A percentile compares a stretch with the other conserved stretches of the same genome.
Conservation (phyloP, 2,888 invertebrate species). For the Bembecia ichneumoniformis region DNA sequence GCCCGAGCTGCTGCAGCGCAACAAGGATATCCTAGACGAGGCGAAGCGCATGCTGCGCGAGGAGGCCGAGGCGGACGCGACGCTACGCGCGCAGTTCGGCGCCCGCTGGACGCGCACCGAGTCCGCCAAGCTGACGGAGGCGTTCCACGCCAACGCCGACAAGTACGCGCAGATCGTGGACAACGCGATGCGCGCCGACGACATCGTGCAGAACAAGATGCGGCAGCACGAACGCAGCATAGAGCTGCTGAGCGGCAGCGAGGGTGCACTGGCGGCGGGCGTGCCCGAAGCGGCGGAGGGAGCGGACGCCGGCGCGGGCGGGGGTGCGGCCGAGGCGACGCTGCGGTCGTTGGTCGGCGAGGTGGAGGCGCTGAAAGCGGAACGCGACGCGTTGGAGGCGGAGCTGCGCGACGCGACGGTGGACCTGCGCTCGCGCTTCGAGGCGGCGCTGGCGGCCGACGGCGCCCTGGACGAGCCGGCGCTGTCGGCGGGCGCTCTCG, state of each 20-base stretch:
- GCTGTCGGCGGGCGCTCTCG: slow-evolving; percentile 79
- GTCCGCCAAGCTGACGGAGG: slow-evolving; percentile 89
- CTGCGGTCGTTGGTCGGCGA: slow-evolving; percentile 83
- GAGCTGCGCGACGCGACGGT: slow-evolving; percentile 85
- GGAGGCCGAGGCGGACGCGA: slow-evolving; percentile 91
- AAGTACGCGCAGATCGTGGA: slow-evolving; percentile 95
- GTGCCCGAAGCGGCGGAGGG: slow-evolving; percentile 78
- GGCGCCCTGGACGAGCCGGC: slow-evolving; percentile 85
- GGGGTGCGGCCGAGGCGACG: slow-evolving; percentile 73
- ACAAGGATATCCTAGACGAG: slow-evolving; percentile 92
- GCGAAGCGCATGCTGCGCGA: slow-evolving; percentile 89
- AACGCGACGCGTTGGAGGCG: slow-evolving; percentile 89
- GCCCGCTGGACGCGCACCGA: slow-evolving; percentile 93
- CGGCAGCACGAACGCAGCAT: slow-evolving; percentile 83
- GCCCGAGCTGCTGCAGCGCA: slow-evolving; percentile 91
- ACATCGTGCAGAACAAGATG: slow-evolving; percentile 90
- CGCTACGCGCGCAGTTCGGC: slow-evolving; percentile 90
- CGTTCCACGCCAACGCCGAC: slow-evolving; percentile 88
- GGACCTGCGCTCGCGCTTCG: slow-evolving; percentile 87
- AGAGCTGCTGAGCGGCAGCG: slow-evolving; percentile 83
- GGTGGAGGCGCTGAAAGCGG: slow-evolving; percentile 86
- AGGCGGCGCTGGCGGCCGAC: slow-evolving; percentile 81
- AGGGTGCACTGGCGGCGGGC: slow-evolving; percentile 77
- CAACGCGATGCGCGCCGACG: slow-evolving; percentile 88
- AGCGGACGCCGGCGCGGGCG: slow-evolving; percentile 64